Percentiles rank a stretch among this genome's conserved stretches.
phyloP scores from a whole-genome alignment of 2,888 invertebrate species.

The Cataglyphis albicans region DNA sequence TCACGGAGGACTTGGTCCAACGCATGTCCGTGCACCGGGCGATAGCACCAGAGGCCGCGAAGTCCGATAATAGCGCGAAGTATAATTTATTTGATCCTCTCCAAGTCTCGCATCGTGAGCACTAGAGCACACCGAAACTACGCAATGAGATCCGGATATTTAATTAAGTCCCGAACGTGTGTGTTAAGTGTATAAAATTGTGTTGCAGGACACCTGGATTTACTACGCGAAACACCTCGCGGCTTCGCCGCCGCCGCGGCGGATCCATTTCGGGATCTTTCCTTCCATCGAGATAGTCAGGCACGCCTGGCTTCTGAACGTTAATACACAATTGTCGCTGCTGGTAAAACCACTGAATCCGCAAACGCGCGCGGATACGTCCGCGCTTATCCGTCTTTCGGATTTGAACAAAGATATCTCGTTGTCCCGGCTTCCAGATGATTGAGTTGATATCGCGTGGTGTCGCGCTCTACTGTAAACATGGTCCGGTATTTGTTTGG shows the following conservation, averaged over 20 bases:
- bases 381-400: constrained; percentile 57
- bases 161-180: constrained; percentile 76
- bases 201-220: constrained; percentile 76
- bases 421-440: not conserved
- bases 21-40: constrained; percentile 51
- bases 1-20: constrained; percentile 23
- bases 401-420: constrained; percentile 65
- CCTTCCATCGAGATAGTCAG: constrained; percentile 77
- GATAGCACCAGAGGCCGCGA: constrained; percentile 73
- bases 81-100: constrained; percentile 79
- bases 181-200: constrained; percentile 80
- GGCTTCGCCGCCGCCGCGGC: not conserved
- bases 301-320: constrained; percentile 78
- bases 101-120: constrained; percentile 78
- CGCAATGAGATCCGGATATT: constrained; percentile 78
- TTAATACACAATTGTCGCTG: constrained; percentile 84
- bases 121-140: constrained; percentile 77
- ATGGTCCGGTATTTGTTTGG: constrained; percentile 23
- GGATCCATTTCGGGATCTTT: constrained; percentile 55
- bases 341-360: constrained; percentile 81
- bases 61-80: constrained; percentile 73
- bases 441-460: constrained; percentile 28
- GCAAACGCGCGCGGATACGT: constrained; percentile 19
- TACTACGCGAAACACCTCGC: constrained; percentile 72
- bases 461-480: constrained; percentile 17